Percentiles rank a stretch among this genome's conserved stretches.
Evolutionary conservation across 1,140 invertebrate genomes (phyloP).

Genomic region (Cotesia vestalis): DNA sequence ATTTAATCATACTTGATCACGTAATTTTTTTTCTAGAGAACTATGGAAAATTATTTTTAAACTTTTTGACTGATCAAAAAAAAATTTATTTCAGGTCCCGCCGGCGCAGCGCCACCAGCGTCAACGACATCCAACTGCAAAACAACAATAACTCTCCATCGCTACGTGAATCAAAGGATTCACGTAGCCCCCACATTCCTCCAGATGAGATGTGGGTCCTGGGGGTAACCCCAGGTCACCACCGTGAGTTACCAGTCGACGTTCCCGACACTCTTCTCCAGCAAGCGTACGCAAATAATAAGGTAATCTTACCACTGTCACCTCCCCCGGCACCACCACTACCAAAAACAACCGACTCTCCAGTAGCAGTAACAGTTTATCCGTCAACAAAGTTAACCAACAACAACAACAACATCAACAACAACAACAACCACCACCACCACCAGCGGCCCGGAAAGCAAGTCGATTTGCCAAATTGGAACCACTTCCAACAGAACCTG

Average conservation of each 20-base stretch:
- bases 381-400: slow-evolving; percentile 24
- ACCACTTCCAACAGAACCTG: too few species aligned
- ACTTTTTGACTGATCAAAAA: too few species aligned
- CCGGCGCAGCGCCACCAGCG: slow-evolving; percentile 59
- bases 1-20: too few species aligned
- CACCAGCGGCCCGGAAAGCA: slow-evolving; percentile 49
- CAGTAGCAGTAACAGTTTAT: background rate
- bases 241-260: slow-evolving; percentile 97
- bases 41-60: too few species aligned
- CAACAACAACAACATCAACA: slow-evolving; percentile 39
- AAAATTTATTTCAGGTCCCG: slow-evolving; percentile 55
- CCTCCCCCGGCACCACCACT: too few species aligned
- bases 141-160: slow-evolving; percentile 60
- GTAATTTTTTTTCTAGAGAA: too few species aligned
- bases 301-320: slow-evolving; percentile 69
- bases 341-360: too few species aligned
- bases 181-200: slow-evolving; percentile 51
- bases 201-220: slow-evolving; percentile 66
- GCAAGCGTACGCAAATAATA: slow-evolving; percentile 86
- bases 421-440: slow-evolving; percentile 40
- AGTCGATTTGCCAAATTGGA: slow-evolving; percentile 16
- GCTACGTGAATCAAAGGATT: slow-evolving; percentile 52
- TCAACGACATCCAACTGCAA: slow-evolving; percentile 59
- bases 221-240: slow-evolving; percentile 72
- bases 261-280: slow-evolving; percentile 94